Evolutionary conservation across 1,140 invertebrate genomes (phyloP).

Genomic region (Bombyx mori): DNA sequence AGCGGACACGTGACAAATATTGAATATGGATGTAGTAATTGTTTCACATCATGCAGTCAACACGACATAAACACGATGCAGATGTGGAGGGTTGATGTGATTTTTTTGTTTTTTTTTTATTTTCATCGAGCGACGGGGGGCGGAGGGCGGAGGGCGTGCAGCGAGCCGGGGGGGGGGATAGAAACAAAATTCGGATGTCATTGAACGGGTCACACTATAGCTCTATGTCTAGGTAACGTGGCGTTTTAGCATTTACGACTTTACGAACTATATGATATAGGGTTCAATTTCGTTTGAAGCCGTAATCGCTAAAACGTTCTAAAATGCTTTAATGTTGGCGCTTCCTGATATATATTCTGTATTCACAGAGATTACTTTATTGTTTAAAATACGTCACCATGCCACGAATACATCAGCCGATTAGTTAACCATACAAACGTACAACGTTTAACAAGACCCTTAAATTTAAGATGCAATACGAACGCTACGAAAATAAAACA

Average conservation of each 20-base stretch:
- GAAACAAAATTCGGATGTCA: constrained; percentile 65
- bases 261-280: neutral
- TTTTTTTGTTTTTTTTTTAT: constrained; percentile 25
- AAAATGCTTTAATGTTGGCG: constrained; percentile 52
- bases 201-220: constrained; percentile 60
- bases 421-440: constrained; percentile 55
- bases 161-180: constrained; percentile 55
- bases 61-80: constrained; percentile 63
- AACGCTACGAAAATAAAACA: constrained; percentile 2
- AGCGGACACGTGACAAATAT: constrained; percentile 60
- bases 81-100: constrained; percentile 42
- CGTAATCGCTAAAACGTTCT: constrained; percentile 29
- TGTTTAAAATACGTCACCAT: constrained; percentile 27
- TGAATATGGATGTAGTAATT: constrained; percentile 31
- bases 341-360: constrained; percentile 12
- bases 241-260: constrained; percentile 27
- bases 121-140: constrained; percentile 47
- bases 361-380: constrained; percentile 51
- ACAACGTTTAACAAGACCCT: constrained; percentile 41
- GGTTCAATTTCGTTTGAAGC: neutral
- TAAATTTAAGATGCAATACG: constrained; percentile 3
- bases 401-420: constrained; percentile 49
- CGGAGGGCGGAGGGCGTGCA: constrained; percentile 52
- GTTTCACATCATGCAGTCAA: constrained; percentile 59
- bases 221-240: constrained; percentile 14